These are phyloP conservation scores for Tricholauxania praeusta DNA, from an alignment of 2,888 invertebrate genomes.

Conservation along the genomic window DNA sequence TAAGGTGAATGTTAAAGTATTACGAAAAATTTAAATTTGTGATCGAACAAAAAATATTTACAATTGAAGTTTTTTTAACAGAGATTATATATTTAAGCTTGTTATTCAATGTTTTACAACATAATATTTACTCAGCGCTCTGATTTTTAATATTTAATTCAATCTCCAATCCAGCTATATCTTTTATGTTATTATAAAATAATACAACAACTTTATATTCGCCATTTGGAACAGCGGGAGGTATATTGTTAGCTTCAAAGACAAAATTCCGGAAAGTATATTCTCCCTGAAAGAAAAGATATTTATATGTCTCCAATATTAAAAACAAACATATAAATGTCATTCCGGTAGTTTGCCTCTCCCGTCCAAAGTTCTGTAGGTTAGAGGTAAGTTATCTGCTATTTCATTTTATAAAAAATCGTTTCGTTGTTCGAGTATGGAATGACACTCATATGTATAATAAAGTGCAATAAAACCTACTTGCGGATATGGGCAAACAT, in stretches of 20 bases:
- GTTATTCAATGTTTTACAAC: too few relatives aligned
- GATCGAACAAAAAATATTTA: too few relatives aligned
- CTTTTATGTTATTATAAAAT: constrained; percentile 46
- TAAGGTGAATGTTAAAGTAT: too few relatives aligned
- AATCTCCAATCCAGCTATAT: constrained; percentile 50
- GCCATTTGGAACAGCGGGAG: constrained; percentile 52
- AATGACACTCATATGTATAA: not conserved
- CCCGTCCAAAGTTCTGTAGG: not conserved
- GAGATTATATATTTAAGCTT: too few relatives aligned
- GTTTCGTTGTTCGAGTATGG: not conserved
- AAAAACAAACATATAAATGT: not conserved
- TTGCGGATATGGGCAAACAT: constrained; percentile 55
- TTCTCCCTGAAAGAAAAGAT: constrained; percentile 42
- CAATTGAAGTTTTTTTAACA: too few relatives aligned
- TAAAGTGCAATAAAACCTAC: constrained; percentile 20
- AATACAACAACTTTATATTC: constrained; percentile 53
- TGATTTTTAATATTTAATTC: constrained; percentile 46
- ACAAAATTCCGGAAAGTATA: constrained; percentile 54
- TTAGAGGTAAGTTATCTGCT: not conserved
- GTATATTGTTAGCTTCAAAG: constrained; percentile 54
- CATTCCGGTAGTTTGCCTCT: not conserved
- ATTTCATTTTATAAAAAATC: too few relatives aligned
- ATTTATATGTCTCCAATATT: too few relatives aligned
- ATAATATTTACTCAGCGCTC: not conserved
- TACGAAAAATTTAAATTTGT: too few relatives aligned